Evolutionary conservation across 1,140 invertebrate species (phyloP), one percentile per base, ranked within the genome.

Genomic region (Brachionus angularis): DNA sequence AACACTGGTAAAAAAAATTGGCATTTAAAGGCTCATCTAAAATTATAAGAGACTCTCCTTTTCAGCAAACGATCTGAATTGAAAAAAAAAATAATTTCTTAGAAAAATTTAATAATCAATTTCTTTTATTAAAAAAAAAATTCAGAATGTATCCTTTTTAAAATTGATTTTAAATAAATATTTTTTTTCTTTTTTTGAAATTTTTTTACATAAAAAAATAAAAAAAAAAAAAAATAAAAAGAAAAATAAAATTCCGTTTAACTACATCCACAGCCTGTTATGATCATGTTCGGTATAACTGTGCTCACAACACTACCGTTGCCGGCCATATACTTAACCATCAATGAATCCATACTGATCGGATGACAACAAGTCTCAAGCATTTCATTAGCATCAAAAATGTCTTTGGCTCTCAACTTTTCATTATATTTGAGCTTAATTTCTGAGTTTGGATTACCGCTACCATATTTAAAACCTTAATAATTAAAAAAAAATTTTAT

Each of bases 321-420:
- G 31, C 21, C 42, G 29, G 42, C 25, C 31, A 47, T 12, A 23
- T 67, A 67, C 8, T 29, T 50, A 14, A 67, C 29, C 7, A 31
- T 34, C 18, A 67, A 47, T n/a, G 62, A 67, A 1, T 50, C 62
- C 62, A 67, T 67, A 21, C 62, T 67, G 25, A 34, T 36, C 5
- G 62, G 62, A 47, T 67, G 62, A 31, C 62, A 67, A 29, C 62
- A 67, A n/a, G 62, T 67, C 25, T 67, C 62, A 14, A 67, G 36
- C 12, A 50, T 5, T 67, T 67, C 39, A 16, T n/a, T 67, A 4
- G 62, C 5, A 12, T 58, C 53, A 67, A 67, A 67, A 23, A 34
- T 25, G 3, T 31, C 5, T 34, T 27, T 31, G 3, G 42, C 5
- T 33, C 21, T 50, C 7, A 21, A 27, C 3, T 47, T 27, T 36